A percentile compares a stretch with the other conserved stretches of the same genome.
phyloP scores from a whole-genome alignment of 2,113 vertebrate genomes.

The Cryptomyrus ogoouensis region DNA sequence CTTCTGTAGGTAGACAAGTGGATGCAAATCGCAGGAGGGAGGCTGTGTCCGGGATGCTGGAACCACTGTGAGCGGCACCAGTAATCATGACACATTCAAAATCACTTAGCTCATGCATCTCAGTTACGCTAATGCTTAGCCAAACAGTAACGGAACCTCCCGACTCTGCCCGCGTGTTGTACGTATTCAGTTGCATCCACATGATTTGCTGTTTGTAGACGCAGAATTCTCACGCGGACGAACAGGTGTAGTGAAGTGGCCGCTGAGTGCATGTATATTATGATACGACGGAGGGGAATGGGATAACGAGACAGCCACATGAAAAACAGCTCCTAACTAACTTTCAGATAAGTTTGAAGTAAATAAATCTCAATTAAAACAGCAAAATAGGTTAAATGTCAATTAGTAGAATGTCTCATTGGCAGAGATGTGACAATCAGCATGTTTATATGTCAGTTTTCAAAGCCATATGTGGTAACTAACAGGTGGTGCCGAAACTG shows the following conservation, averaged over 20 bases:
- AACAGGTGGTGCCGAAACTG: not conserved
- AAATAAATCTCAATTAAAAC: not conserved
- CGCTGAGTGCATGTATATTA: not conserved
- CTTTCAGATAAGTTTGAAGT: not conserved
- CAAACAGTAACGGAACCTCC: not conserved
- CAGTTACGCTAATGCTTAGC: not conserved
- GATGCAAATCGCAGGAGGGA: not conserved
- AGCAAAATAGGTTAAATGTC: not conserved
- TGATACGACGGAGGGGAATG: not conserved
- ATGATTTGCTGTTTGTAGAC: not conserved
- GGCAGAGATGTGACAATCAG: too few species aligned
- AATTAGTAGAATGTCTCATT: not conserved
- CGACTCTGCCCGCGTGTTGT: not conserved
- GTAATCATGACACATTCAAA: not conserved
- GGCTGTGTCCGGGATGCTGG: not conserved
- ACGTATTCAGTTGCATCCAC: not conserved
- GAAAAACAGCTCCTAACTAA: not conserved
- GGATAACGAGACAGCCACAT: too few species aligned
- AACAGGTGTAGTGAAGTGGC: not conserved
- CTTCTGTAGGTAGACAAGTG: not conserved
- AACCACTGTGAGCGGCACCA: not conserved
- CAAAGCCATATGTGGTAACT: not conserved
- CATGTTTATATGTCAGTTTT: not conserved
- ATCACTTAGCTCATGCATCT: not conserved
- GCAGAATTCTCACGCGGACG: not conserved